A percentile compares a stretch with the other conserved stretches of the same genome.
Conservation (phyloP, 1,140 invertebrate genomes). For the Drosophila trapezifrons region DNA sequence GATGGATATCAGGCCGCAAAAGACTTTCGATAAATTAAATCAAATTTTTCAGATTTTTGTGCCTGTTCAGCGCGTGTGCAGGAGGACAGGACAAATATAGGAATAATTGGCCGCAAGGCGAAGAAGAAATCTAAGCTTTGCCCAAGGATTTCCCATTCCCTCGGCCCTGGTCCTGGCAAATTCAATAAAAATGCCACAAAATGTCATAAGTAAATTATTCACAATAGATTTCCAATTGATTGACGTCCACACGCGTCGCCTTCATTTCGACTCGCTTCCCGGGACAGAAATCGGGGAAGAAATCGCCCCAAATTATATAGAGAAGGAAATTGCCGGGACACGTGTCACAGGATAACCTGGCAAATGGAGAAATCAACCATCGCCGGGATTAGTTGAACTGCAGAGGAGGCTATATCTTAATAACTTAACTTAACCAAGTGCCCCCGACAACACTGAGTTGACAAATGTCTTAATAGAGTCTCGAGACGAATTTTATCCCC, state of each 20-base stretch:
- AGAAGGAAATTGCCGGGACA: slow-evolving; percentile 58
- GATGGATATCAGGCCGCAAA: slow-evolving; percentile 34
- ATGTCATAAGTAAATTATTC: slow-evolving; percentile 80
- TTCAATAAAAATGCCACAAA: slow-evolving; percentile 69
- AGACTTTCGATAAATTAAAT: slow-evolving; percentile 75
- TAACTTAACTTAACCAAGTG: slow-evolving; percentile 73
- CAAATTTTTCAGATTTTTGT: slow-evolving; percentile 71
- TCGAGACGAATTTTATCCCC: slow-evolving; percentile 34
- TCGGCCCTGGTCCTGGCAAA: slow-evolving; percentile 11
- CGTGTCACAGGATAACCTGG: slow-evolving; percentile 39
- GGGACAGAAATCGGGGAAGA: slow-evolving; percentile 55
- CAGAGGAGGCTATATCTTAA: slow-evolving; percentile 45
- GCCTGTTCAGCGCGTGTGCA: slow-evolving; percentile 70
- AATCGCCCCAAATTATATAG: slow-evolving; percentile 54
- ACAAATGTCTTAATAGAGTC: slow-evolving; percentile 77
- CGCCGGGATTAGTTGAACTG: slow-evolving; percentile 29
- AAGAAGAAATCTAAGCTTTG: slow-evolving; percentile 7
- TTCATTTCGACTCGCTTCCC: slow-evolving; percentile 64
- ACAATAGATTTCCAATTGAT: slow-evolving; percentile 72
- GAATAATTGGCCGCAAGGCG: slow-evolving; percentile 23
- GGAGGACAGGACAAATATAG: slow-evolving; percentile 32
- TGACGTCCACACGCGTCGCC: slow-evolving; percentile 75
- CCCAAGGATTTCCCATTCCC: no score
- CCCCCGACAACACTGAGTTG: slow-evolving; percentile 48
- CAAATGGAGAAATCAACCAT: slow-evolving; percentile 9